Evolutionary conservation across 1,140 invertebrate species (phyloP).

Genomic region (Aphaenogaster floridana): DNA sequence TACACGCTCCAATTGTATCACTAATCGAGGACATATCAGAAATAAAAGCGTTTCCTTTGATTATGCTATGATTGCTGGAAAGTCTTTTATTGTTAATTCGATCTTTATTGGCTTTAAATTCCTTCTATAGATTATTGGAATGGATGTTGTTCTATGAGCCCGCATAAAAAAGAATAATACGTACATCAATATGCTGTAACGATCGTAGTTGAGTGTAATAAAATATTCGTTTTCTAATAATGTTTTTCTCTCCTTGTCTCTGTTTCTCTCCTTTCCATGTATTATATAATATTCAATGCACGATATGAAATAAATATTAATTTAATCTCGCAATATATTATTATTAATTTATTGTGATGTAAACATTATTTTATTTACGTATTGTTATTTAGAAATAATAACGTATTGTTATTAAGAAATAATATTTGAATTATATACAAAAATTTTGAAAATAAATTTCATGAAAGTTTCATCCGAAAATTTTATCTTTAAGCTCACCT

Average conservation of each 20-base stretch:
- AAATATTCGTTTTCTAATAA: slow-evolving; percentile 80
- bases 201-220: slow-evolving; percentile 83
- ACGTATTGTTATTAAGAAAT: not conserved
- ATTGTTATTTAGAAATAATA: not conserved
- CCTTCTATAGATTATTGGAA: slow-evolving; percentile 4
- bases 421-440: not conserved
- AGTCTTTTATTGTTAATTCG: slow-evolving; percentile 1
- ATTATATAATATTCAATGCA: not conserved
- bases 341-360: not conserved
- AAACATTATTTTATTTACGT: not conserved
- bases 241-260: not conserved
- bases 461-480: not conserved
- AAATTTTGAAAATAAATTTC: not conserved
- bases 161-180: slow-evolving; percentile 54
- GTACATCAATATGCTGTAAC: slow-evolving; percentile 77
- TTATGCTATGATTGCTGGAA: not conserved
- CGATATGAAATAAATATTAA: not conserved
- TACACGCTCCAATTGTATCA: slow-evolving; percentile 36
- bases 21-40: slow-evolving; percentile 83
- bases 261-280: not conserved
- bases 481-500: not conserved
- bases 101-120: slow-evolving; percentile 44
- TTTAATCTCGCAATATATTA: not conserved
- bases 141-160: slow-evolving; percentile 9
- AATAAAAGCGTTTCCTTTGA: slow-evolving; percentile 51